These are phyloP conservation scores for Syrrhaptes paradoxus DNA, from an alignment of 2,113 vertebrate species.

Conservation along the genomic window DNA sequence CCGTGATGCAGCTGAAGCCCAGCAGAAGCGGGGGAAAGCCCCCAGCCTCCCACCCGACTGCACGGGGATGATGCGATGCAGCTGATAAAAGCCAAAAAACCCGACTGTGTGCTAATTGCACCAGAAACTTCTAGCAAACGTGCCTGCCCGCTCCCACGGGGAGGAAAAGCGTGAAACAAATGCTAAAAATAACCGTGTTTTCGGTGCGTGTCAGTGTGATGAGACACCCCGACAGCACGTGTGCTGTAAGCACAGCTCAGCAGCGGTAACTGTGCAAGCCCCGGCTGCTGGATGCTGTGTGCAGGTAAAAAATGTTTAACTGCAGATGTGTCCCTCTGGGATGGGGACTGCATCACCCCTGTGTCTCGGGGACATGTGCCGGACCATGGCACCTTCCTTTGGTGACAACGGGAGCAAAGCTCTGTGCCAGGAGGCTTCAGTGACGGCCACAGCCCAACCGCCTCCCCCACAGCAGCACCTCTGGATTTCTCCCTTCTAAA, in stretches of 20 bases:
- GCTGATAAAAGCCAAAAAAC: not conserved
- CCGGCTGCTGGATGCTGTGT: not conserved
- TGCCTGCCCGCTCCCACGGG: fast-evolving
- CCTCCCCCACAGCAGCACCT: not conserved
- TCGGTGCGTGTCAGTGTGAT: fast-evolving
- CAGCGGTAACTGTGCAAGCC: not conserved
- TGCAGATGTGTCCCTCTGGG: not conserved
- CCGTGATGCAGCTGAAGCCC: not conserved
- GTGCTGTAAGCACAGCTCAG: not conserved
- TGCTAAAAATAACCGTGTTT: not conserved
- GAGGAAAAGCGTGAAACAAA: not conserved
- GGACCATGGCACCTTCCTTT: not conserved
- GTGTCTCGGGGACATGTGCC: not conserved
- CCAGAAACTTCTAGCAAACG: not conserved
- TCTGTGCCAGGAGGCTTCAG: not conserved
- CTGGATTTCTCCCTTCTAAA: not conserved
- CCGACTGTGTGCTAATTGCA: not conserved
- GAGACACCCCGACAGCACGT: fast-evolving
- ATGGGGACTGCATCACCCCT: fast-evolving
- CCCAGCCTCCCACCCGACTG: not conserved
- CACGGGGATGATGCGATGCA: not conserved
- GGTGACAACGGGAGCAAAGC: fast-evolving
- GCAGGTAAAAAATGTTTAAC: fast-evolving
- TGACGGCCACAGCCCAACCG: not conserved
- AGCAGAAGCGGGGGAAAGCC: not conserved